phyloP scores from a whole-genome alignment of 2,797 vertebrate species.

The Enteromius unitaeniatus region DNA sequence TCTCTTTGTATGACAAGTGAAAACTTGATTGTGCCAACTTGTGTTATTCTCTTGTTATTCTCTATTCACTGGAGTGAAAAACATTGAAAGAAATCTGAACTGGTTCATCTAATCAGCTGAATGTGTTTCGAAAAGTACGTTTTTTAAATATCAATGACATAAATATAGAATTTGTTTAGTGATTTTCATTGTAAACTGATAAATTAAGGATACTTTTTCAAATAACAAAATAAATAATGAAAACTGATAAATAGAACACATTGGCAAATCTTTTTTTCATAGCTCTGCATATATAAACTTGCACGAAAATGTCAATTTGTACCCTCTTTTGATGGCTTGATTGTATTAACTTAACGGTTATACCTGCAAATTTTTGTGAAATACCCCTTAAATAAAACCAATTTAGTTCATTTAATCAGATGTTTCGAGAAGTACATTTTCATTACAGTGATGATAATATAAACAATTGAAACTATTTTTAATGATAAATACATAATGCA shows the following conservation, averaged over 20 bases:
- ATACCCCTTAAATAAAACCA: neutral
- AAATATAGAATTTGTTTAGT: neutral
- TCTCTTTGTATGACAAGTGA: neutral
- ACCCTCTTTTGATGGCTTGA: neutral
- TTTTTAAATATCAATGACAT: neutral
- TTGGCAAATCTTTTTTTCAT: too few relatives aligned
- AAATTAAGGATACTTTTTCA: neutral
- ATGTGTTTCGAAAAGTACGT: neutral
- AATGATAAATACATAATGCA: neutral
- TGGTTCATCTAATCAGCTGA: neutral
- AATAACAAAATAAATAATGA: neutral
- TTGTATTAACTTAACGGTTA: neutral
- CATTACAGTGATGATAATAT: neutral
- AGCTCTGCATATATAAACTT: too few relatives aligned
- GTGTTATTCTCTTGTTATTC: neutral
- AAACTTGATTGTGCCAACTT: neutral
- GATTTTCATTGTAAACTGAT: neutral
- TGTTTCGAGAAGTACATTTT: neutral
- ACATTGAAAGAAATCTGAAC: neutral
- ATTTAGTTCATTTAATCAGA: neutral
- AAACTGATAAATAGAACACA: neutral
- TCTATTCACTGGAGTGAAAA: neutral
- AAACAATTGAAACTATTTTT: neutral
- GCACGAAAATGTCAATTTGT: too few relatives aligned
- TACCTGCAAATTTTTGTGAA: neutral